Evolutionary conservation across 2,888 invertebrate genomes (phyloP).

Genomic region (Ctenicera cuprea): DNA sequence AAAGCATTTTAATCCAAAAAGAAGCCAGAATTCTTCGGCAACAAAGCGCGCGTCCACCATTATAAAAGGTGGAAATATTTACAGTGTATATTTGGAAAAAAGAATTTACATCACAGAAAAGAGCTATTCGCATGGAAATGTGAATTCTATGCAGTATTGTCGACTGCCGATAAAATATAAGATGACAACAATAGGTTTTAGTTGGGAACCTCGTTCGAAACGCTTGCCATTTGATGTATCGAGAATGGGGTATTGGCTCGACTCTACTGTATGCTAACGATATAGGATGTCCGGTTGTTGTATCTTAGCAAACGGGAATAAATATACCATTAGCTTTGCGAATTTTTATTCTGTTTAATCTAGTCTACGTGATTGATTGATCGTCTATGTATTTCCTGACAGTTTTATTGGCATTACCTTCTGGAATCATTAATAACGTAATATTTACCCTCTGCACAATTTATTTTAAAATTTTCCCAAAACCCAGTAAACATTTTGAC

Average conservation of each 20-base stretch:
- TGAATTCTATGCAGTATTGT: constrained; percentile 69
- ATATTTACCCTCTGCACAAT: too few relatives aligned
- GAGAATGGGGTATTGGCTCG: constrained; percentile 68
- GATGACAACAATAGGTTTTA: constrained; percentile 71
- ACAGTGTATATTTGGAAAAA: constrained; percentile 67
- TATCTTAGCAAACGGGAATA: constrained; percentile 69
- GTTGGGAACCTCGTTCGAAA: constrained; percentile 68
- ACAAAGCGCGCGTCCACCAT: constrained; percentile 66
- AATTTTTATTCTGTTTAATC: constrained; percentile 48
- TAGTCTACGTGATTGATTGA: constrained; percentile 49
- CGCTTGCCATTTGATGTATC: constrained; percentile 66
- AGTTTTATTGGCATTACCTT: background rate
- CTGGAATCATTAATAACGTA: background rate
- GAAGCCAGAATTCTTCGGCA: constrained; percentile 46
- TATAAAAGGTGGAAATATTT: constrained; percentile 71
- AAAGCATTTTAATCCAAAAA: constrained; percentile 45
- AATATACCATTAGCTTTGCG: constrained; percentile 66
- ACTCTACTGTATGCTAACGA: constrained; percentile 67
- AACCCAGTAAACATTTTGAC: too few relatives aligned
- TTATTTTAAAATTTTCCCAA: too few relatives aligned
- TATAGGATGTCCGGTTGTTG: constrained; percentile 71
- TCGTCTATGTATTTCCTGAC: constrained; percentile 23
- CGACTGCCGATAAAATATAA: constrained; percentile 73
- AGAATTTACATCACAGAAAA: constrained; percentile 72
- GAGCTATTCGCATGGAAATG: constrained; percentile 72